Percentiles rank a stretch among this genome's conserved stretches.
Conservation (phyloP, 2,888 invertebrate species). For the Pterostichus madidus region DNA sequence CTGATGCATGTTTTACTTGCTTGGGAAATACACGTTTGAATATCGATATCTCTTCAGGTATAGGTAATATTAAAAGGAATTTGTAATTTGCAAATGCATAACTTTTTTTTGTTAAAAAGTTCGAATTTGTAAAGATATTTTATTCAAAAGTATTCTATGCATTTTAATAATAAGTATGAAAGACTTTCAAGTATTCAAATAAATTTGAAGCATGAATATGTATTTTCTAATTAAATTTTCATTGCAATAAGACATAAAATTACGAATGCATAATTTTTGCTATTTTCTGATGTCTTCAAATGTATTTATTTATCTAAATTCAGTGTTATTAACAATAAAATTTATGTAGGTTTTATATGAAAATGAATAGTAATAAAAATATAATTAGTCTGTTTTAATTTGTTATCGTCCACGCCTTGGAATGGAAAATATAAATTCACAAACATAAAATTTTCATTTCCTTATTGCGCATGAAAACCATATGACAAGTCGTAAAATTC, state of each 20-base stretch:
- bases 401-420: slow-evolving; percentile 14
- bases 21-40: too few species aligned
- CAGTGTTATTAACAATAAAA: background rate
- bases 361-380: background rate
- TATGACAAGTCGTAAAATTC: slow-evolving; percentile 37
- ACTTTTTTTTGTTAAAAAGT: background rate
- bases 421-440: slow-evolving; percentile 32
- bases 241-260: too few species aligned
- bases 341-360: background rate
- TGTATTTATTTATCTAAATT: background rate
- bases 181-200: too few species aligned
- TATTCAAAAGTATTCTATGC: background rate
- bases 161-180: background rate
- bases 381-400: slow-evolving; percentile 7
- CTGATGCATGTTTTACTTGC: background rate
- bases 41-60: slow-evolving; percentile 10
- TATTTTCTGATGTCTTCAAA: too few species aligned
- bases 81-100: slow-evolving; percentile 10
- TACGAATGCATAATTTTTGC: too few species aligned
- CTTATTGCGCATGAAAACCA: slow-evolving; percentile 34
- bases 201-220: too few species aligned
- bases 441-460: slow-evolving; percentile 38
- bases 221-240: too few species aligned
- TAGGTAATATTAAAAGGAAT: too few species aligned
- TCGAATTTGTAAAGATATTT: background rate